These are phyloP conservation scores for Aphelocoma californica DNA, from an alignment of 2,797 vertebrate genomes.

Conservation along the genomic window DNA sequence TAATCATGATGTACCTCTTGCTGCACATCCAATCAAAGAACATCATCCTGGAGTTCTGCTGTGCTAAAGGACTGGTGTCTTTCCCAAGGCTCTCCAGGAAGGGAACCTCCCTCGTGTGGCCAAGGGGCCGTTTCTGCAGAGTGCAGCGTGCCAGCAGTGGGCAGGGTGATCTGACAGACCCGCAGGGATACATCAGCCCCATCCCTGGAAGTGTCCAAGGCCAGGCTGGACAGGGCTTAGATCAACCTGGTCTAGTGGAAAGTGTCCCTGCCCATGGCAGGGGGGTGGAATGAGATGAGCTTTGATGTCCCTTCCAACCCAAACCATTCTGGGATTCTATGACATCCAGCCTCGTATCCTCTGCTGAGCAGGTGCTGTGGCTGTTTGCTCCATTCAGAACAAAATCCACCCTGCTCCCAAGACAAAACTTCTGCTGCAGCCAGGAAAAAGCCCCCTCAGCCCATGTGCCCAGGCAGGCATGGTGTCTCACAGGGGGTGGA, in stretches of 20 bases:
- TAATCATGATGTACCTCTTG: constrained; percentile 20
- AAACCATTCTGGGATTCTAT: background rate
- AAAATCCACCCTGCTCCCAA: background rate
- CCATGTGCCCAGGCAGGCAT: background rate
- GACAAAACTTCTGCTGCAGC: background rate
- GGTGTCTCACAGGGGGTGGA: background rate
- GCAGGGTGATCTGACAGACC: background rate
- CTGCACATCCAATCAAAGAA: background rate
- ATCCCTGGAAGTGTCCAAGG: background rate
- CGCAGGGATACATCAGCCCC: rapidly evolving
- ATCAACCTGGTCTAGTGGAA: background rate
- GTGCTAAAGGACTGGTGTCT: background rate
- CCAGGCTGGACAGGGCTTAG: background rate
- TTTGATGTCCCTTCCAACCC: background rate
- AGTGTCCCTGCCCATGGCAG: background rate
- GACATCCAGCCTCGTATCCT: background rate
- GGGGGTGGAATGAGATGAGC: background rate
- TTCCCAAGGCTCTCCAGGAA: background rate
- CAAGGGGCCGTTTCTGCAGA: background rate
- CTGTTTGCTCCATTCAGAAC: background rate
- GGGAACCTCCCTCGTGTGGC: rapidly evolving
- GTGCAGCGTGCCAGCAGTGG: rapidly evolving
- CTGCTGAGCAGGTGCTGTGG: background rate
- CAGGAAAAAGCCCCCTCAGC: background rate
- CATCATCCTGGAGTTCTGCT: background rate